These are phyloP conservation scores for Sebastolobus alascanus DNA, from an alignment of 2,797 vertebrate species.

Conservation along the genomic window DNA sequence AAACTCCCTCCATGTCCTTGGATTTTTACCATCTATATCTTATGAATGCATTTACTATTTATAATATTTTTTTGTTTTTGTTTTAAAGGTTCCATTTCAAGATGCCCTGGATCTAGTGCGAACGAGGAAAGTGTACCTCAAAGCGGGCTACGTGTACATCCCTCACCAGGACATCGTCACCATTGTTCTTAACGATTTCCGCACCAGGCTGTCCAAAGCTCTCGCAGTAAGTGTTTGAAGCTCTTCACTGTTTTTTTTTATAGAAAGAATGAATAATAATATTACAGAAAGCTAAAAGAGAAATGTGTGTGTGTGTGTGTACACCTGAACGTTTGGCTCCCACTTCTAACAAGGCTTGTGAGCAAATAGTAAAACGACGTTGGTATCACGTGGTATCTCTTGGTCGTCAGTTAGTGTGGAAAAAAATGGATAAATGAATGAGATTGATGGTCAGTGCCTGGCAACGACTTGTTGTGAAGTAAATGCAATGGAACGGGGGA, in stretches of 20 bases:
- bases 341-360: no score
- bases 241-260: background rate
- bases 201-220: conserved; percentile 93
- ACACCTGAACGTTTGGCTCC: fast-evolving
- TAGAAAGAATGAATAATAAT: background rate
- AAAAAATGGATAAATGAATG: no score
- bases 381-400: no score
- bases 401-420: no score
- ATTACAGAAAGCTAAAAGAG: background rate
- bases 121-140: conserved; percentile 92
- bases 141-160: conserved; percentile 91
- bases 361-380: fast-evolving
- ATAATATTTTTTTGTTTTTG: background rate
- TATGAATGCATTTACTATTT: conserved; percentile 20
- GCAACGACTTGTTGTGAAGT: no score
- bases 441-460: no score
- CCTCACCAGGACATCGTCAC: conserved; percentile 92
- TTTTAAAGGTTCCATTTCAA: conserved; percentile 92
- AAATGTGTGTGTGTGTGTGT: background rate
- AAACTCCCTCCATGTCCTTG: background rate
- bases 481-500: fast-evolving
- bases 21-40: background rate
- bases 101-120: conserved; percentile 95
- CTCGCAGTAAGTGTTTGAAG: conserved; percentile 90
- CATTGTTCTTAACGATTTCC: conserved; percentile 94